Evolutionary conservation across 2,888 invertebrate genomes (phyloP), one percentile per base, ranked within the genome.

Genomic region (Leucoma salicis): DNA sequence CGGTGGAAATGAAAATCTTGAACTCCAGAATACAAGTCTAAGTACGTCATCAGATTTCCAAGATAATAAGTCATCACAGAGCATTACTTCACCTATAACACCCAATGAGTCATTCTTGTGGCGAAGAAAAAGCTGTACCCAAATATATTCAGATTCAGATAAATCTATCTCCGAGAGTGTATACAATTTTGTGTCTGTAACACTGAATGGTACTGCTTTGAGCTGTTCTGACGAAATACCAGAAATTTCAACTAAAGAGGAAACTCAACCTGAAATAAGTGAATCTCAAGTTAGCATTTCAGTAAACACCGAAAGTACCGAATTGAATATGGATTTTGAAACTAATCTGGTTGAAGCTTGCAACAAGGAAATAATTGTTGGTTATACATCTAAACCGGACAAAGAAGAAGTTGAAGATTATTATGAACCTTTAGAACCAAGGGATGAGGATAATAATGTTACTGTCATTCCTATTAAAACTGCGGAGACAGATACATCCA

Each of bases 101-200:
- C 93, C 93, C 1, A 94, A 94, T 63, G 90, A 89, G 52, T 94
- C 94, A 3, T 94, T 94, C 73, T 76, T 94, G 25, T 93, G 93
- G 91, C 90, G 92, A 42, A 73, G 88, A 46, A 92, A 88, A 73
- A 85, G 82, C 54, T 75, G 61, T 47, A 75, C 77, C 31, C 84
- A 82, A 62, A 76, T 82, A 51, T 86, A 84, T 59, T 78, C 79
- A 1, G 89, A 89, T 34, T 67, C 72, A 29, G 88, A 86, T 36
- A 84, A 74, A 54, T 70, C 76, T 8, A 11, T 57, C 35, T 73
- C 78, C 11, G 88, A 86, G 34, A 79, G 77, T 42, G 67, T 79
- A 10, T 86, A 86, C 40, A 79, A 81, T 47, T 73, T 78, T 55
- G 67, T 82, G 14, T 81, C 68, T 57, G 69, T 78, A 13, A 74